Conservation (phyloP, 1,140 invertebrate genomes). For the Drosophila murphyi region DNA sequence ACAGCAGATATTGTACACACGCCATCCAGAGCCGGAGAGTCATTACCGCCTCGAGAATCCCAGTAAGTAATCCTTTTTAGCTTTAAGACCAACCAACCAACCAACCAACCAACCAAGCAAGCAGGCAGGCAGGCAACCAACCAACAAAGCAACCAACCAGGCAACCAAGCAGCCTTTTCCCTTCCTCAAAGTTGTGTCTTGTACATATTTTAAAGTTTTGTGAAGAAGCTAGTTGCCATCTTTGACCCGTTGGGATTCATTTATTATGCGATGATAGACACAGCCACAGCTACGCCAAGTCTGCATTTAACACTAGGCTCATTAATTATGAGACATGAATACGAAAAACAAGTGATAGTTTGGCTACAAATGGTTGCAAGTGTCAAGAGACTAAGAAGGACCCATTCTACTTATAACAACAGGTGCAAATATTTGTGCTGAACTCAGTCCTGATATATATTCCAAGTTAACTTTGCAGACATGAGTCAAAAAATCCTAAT, state of each 20-base stretch:
- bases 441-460: no score
- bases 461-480: no score
- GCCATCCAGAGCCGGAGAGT: conserved; percentile 96
- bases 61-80: conserved; percentile 88
- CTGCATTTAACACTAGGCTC: not conserved
- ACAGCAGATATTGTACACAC: conserved; percentile 95
- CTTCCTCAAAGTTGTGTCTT: not conserved
- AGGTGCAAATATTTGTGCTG: no score
- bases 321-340: not conserved
- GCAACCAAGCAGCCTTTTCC: not conserved
- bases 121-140: not conserved
- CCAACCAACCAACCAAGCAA: not conserved
- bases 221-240: not conserved
- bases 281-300: not conserved
- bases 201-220: not conserved
- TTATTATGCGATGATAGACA: not conserved
- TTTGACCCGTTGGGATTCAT: not conserved
- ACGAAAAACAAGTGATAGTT: no score
- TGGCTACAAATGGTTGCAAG: no score
- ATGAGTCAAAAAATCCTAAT: no score
- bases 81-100: not conserved
- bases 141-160: not conserved
- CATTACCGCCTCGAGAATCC: conserved; percentile 98
- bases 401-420: no score
- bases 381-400: no score